Conservation (phyloP, 2,113 vertebrate genomes). For the Gallinago media region DNA sequence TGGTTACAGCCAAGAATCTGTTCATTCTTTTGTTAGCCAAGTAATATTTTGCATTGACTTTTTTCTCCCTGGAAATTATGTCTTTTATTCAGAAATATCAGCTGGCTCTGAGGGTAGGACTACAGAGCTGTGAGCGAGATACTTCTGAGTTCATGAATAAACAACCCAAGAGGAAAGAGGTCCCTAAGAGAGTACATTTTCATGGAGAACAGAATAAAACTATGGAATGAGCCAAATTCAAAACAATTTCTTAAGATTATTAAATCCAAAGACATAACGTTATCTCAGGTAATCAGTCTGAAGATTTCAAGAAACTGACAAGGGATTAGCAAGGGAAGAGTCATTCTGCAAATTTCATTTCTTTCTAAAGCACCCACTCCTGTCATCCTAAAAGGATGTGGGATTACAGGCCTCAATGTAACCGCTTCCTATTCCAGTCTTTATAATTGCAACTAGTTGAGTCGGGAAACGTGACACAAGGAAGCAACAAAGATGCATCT, state of each 20-base stretch:
- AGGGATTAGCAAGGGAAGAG: neutral
- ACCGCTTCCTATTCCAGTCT: neutral
- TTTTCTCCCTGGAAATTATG: neutral
- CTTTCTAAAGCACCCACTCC: neutral
- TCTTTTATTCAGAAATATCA: neutral
- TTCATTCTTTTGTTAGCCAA: neutral
- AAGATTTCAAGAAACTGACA: neutral
- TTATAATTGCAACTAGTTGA: neutral
- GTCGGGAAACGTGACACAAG: accelerated
- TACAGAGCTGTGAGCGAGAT: neutral
- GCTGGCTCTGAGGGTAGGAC: neutral
- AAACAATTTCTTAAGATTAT: neutral
- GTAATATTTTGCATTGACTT: neutral
- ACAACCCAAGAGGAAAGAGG: neutral
- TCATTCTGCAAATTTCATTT: accelerated
- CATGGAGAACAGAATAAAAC: neutral
- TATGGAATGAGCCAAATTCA: neutral
- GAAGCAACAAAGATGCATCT: neutral
- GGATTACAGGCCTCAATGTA: neutral
- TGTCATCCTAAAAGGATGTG: neutral
- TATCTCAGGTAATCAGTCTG: neutral
- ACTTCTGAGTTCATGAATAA: neutral
- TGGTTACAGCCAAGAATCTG: neutral
- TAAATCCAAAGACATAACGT: neutral
- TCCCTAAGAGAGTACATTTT: neutral